phyloP scores from a whole-genome alignment of 2,797 vertebrate genomes.

The Tragelaphus oryx region DNA sequence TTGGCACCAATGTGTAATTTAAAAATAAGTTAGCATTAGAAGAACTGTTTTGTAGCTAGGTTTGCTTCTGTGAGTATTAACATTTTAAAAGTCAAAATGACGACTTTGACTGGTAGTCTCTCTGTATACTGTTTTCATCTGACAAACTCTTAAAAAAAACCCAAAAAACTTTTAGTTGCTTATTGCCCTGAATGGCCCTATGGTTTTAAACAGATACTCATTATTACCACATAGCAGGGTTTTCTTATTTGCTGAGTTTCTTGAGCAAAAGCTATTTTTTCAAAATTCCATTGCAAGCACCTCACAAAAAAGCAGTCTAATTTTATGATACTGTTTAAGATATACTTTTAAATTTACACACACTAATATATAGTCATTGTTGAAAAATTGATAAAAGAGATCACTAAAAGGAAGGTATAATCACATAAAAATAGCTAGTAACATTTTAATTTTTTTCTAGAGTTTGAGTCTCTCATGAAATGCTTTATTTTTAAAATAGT shows the following conservation, averaged over 20 bases:
- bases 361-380: neutral
- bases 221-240: neutral
- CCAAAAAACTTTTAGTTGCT: neutral
- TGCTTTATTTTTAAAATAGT: neutral
- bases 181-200: neutral
- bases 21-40: slow-evolving; percentile 14
- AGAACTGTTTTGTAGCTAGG: slow-evolving; percentile 1
- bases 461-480: neutral
- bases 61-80: slow-evolving; percentile 19
- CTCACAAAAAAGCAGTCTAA: neutral
- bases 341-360: neutral
- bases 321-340: neutral
- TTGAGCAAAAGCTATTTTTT: neutral
- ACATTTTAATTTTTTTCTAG: neutral
- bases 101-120: neutral
- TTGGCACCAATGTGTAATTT: neutral
- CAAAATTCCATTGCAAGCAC: neutral
- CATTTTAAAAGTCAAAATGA: slow-evolving; percentile 2
- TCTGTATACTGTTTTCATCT: neutral
- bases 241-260: slow-evolving; percentile 11
- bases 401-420: neutral
- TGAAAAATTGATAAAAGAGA: neutral
- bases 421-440: neutral
- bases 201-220: neutral
- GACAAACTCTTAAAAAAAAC: neutral